phyloP scores from a whole-genome alignment of 2,113 vertebrate species.

The Elgaria multicarinata region DNA sequence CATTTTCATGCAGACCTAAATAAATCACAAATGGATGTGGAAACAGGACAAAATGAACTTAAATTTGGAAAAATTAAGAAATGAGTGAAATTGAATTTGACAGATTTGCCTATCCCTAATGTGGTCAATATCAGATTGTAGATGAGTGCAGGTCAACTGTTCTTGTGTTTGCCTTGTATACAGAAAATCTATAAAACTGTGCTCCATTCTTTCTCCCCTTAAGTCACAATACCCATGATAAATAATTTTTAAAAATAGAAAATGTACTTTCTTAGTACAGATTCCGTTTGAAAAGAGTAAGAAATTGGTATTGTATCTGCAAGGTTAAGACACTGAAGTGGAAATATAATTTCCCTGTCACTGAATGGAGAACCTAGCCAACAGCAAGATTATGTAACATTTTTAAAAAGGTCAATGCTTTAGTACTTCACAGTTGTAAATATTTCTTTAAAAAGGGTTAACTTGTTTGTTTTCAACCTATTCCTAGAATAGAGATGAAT shows the following conservation, averaged over 20 bases:
- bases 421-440: slow-evolving; percentile 65
- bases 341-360: slow-evolving; percentile 63
- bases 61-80: too few species aligned
- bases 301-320: slow-evolving; percentile 48
- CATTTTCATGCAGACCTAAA: too few species aligned
- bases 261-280: slow-evolving; percentile 44
- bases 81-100: too few species aligned
- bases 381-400: slow-evolving; percentile 60
- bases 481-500: slow-evolving; percentile 84
- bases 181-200: slow-evolving; percentile 50
- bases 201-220: slow-evolving; percentile 50
- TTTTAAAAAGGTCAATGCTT: slow-evolving; percentile 60
- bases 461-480: slow-evolving; percentile 77
- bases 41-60: too few species aligned
- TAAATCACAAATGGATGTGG: too few species aligned
- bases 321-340: slow-evolving; percentile 51
- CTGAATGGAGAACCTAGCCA: slow-evolving; percentile 50
- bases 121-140: background rate
- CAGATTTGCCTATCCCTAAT: too few species aligned
- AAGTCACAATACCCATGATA: slow-evolving; percentile 57
- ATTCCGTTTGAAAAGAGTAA: slow-evolving; percentile 66
- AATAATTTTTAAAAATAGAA: slow-evolving; percentile 60
- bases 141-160: background rate
- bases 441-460: slow-evolving; percentile 73
- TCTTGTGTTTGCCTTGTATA: background rate